A percentile compares a stretch with the other conserved stretches of the same genome.
Conservation (phyloP, 2,797 vertebrate genomes). For the Streptopelia turtur region DNA sequence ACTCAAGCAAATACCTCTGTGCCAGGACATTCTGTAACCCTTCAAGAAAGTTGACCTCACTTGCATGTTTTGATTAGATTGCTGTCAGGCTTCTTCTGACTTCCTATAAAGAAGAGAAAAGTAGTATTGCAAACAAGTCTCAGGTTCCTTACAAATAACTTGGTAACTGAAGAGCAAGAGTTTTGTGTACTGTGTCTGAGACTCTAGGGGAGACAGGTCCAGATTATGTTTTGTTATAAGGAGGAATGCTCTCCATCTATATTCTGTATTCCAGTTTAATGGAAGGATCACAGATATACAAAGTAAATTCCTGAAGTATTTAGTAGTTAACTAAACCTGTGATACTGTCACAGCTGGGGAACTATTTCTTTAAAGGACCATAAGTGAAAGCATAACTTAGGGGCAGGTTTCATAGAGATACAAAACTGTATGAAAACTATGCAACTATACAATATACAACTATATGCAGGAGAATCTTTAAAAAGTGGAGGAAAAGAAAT, state of each 20-base stretch:
- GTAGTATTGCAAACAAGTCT: not conserved
- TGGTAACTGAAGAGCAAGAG: not conserved
- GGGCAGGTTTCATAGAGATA: not conserved
- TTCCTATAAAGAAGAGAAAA: slow-evolving; percentile 14
- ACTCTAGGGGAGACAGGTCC: not conserved
- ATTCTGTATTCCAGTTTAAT: not conserved
- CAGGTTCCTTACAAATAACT: not conserved
- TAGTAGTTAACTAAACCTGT: slow-evolving; percentile 38
- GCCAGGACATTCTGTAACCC: slow-evolving; percentile 56
- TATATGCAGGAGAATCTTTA: not conserved
- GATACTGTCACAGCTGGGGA: not conserved
- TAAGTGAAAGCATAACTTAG: slow-evolving; percentile 40
- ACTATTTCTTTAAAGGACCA: slow-evolving; percentile 15
- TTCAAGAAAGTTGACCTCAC: slow-evolving; percentile 79
- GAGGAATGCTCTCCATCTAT: not conserved
- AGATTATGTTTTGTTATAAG: not conserved
- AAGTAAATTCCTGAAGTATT: slow-evolving; percentile 42
- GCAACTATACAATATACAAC: not conserved
- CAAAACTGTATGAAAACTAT: not conserved
- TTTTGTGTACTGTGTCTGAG: not conserved
- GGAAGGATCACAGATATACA: slow-evolving; percentile 1
- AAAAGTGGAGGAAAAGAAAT: not conserved
- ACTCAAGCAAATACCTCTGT: slow-evolving; percentile 54
- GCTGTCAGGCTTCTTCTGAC: slow-evolving; percentile 62
- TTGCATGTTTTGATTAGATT: slow-evolving; percentile 81